These are phyloP conservation scores for Anticlea derivata DNA, from an alignment of 2,888 invertebrate species.

Conservation along the genomic window DNA sequence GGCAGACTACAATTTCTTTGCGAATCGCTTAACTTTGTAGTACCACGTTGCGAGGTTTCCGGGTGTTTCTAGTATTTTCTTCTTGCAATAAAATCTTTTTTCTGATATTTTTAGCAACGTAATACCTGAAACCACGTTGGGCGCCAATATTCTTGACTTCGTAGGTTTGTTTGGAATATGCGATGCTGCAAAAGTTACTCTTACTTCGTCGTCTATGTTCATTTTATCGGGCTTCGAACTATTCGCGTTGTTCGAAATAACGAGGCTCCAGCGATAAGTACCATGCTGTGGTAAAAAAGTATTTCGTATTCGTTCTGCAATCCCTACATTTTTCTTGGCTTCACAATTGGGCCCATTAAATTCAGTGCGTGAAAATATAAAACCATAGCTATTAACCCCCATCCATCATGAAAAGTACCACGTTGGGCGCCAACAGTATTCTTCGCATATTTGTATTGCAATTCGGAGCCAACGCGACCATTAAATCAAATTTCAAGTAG, in stretches of 20 bases:
- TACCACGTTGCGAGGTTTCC: no score
- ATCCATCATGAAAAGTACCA: conserved; percentile 35
- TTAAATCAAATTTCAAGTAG: conserved; percentile 61
- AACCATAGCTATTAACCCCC: conserved; percentile 20
- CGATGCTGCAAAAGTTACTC: not conserved
- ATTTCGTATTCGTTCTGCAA: no score
- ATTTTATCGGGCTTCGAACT: no score
- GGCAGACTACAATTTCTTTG: no score
- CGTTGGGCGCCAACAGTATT: conserved; percentile 57
- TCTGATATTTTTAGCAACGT: no score
- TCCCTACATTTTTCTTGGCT: conserved; percentile 3
- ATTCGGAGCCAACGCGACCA: conserved; percentile 43
- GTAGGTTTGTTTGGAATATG: not conserved
- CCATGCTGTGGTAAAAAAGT: conserved; percentile 15
- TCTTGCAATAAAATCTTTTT: no score
- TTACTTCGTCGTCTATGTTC: no score
- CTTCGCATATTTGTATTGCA: conserved; percentile 38
- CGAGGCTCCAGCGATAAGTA: no score
- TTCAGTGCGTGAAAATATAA: conserved; percentile 20
- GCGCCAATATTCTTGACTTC: not conserved
- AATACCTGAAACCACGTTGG: not conserved
- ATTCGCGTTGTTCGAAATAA: no score
- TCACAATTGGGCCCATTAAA: conserved; percentile 14
- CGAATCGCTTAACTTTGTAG: no score
- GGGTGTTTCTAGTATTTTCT: no score